These are phyloP conservation scores for Diabrotica undecimpunctata DNA, from an alignment of 1,140 invertebrate species.

Conservation along the genomic window DNA sequence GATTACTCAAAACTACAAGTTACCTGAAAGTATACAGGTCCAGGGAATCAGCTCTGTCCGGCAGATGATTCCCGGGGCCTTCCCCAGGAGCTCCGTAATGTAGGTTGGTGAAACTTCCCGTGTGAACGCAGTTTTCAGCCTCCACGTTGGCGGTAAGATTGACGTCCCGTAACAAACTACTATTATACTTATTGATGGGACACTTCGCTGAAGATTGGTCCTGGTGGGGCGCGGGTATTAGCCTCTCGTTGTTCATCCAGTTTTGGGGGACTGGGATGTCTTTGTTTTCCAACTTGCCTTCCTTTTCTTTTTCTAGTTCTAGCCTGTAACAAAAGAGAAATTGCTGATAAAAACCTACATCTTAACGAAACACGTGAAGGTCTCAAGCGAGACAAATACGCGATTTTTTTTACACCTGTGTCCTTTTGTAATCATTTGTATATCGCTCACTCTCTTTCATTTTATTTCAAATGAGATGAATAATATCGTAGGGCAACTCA, in stretches of 20 bases:
- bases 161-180: slow-evolving; percentile 53
- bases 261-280: slow-evolving; percentile 29
- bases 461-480: no score
- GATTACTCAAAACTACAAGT: neutral
- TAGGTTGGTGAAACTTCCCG: slow-evolving; percentile 62
- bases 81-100: slow-evolving; percentile 53
- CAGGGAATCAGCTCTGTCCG: slow-evolving; percentile 58
- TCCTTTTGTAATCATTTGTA: no score
- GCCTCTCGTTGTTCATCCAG: slow-evolving; percentile 45
- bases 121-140: slow-evolving; percentile 59
- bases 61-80: slow-evolving; percentile 48
- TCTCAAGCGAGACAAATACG: no score
- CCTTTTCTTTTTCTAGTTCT: slow-evolving; percentile 80
- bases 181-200: slow-evolving; percentile 37
- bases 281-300: slow-evolving; percentile 46
- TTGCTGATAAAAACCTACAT: no score
- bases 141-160: slow-evolving; percentile 55
- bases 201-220: slow-evolving; percentile 21
- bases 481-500: no score
- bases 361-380: no score
- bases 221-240: slow-evolving; percentile 30
- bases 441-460: no score
- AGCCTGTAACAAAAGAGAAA: slow-evolving; percentile 46
- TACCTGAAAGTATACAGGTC: slow-evolving; percentile 59
- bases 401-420: no score